These are phyloP conservation scores for Spisula subtruncata DNA, from an alignment of 2,888 invertebrate species.

Conservation along the genomic window DNA sequence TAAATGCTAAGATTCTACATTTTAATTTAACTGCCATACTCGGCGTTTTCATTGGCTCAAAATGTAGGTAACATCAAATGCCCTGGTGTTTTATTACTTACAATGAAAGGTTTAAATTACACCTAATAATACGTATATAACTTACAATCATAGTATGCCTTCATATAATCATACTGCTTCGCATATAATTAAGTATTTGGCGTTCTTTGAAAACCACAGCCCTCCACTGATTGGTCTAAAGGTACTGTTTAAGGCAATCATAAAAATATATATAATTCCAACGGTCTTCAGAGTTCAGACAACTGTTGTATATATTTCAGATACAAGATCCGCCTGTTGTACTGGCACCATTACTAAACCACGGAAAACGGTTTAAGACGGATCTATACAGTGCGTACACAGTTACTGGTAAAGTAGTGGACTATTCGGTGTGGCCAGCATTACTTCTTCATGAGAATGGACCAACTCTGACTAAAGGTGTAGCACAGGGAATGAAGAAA, in stretches of 20 bases:
- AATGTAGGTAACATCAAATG: too few species aligned
- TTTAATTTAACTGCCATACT: too few species aligned
- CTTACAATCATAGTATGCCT: neutral
- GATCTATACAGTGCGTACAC: constrained; percentile 50
- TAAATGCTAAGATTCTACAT: too few species aligned
- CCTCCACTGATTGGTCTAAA: neutral
- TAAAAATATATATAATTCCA: neutral
- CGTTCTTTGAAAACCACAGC: neutral
- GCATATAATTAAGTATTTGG: neutral
- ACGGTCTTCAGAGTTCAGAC: neutral
- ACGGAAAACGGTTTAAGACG: neutral
- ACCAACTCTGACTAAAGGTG: neutral
- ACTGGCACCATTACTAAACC: neutral
- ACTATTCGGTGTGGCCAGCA: neutral
- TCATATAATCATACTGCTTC: neutral
- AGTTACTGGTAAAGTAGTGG: neutral
- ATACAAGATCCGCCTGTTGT: constrained; percentile 29
- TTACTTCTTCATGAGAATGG: neutral
- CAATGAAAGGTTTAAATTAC: too few species aligned
- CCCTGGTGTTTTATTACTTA: too few species aligned
- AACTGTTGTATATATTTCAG: neutral
- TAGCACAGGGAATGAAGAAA: neutral
- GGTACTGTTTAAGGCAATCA: neutral
- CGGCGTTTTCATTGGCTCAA: too few species aligned
- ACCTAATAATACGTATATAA: too few species aligned